phyloP scores from a whole-genome alignment of 2,113 vertebrate species.

The Sceloporus tristichus region DNA sequence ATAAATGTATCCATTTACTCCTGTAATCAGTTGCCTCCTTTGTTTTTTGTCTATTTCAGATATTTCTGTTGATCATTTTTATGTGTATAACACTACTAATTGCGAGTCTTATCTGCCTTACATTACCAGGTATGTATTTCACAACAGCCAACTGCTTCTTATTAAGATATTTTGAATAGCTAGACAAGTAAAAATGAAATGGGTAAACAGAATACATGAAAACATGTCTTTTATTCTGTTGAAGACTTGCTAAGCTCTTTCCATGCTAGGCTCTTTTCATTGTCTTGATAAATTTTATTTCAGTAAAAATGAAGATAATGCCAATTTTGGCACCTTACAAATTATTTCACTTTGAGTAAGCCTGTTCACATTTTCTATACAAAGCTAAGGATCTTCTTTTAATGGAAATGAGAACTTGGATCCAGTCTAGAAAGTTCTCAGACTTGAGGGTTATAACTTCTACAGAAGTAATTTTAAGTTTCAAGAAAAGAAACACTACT shows the following conservation, averaged over 20 bases:
- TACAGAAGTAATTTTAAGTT: neutral
- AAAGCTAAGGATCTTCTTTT: too few species aligned
- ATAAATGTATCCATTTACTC: neutral
- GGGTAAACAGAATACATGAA: too few species aligned
- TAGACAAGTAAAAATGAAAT: too few species aligned
- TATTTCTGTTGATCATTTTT: conserved; percentile 94
- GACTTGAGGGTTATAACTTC: neutral
- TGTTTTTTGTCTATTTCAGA: conserved; percentile 76
- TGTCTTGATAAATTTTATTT: too few species aligned
- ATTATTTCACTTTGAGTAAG: too few species aligned
- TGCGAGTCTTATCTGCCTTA: conserved; percentile 97
- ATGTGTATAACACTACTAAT: conserved; percentile 97
- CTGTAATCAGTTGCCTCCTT: neutral
- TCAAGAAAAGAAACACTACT: neutral
- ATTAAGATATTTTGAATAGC: neutral
- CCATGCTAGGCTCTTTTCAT: too few species aligned
- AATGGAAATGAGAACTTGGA: too few species aligned
- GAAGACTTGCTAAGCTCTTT: too few species aligned
- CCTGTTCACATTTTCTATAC: too few species aligned
- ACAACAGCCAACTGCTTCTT: accelerated
- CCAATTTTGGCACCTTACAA: too few species aligned
- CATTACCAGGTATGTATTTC: conserved; percentile 90
- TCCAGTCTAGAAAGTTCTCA: conserved; percentile 2
- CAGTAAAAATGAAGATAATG: too few species aligned
- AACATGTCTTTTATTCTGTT: too few species aligned